Conservation (phyloP, 2,113 vertebrate species). For the Crotophaga sulcirostris region DNA sequence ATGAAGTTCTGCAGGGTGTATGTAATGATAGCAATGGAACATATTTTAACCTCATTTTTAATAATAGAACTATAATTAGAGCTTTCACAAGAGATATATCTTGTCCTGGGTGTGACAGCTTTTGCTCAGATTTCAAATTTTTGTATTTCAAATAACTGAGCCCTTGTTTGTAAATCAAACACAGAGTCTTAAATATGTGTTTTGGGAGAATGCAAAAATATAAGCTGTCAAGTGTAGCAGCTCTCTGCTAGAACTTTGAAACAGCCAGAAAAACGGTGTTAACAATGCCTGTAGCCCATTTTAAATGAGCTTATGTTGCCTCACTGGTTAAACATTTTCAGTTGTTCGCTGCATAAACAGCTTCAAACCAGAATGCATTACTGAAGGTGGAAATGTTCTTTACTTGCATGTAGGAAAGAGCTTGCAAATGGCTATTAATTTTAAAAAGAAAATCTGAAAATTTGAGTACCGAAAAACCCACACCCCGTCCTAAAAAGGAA, state of each 20-base stretch:
- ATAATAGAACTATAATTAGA: constrained; percentile 47
- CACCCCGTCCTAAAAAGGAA: neutral
- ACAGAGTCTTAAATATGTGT: neutral
- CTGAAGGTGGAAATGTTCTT: neutral
- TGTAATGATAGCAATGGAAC: neutral
- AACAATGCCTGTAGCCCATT: neutral
- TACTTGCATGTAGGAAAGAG: neutral
- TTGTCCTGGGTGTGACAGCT: neutral
- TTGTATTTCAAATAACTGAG: neutral
- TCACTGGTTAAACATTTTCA: neutral
- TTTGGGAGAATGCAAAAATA: neutral
- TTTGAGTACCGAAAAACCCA: fast-evolving
- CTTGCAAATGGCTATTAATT: neutral
- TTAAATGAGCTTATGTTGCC: neutral
- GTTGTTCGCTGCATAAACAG: neutral
- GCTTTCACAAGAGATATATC: neutral
- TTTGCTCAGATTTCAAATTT: neutral
- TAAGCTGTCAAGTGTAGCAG: neutral
- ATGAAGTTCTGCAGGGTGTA: neutral
- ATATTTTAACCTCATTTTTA: constrained; percentile 24
- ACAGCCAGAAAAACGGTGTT: neutral
- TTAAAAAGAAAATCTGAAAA: neutral
- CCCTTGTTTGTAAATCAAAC: neutral
- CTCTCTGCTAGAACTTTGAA: neutral
- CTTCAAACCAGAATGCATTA: neutral